Evolutionary conservation across 2,113 vertebrate species (phyloP).

Genomic region (Probosciger aterrimus): DNA sequence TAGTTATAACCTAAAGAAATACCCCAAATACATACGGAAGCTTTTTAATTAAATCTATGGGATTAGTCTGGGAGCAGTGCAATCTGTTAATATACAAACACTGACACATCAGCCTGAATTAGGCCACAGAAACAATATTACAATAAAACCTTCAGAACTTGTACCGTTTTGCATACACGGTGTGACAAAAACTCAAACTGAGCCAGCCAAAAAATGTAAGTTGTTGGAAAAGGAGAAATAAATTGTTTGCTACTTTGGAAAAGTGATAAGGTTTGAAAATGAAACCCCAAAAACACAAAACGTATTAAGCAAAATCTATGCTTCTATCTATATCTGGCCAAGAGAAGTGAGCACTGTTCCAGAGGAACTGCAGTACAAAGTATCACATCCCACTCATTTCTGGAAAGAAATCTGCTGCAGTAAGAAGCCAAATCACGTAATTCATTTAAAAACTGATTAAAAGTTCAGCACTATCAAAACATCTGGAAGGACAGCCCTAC

Average conservation of each 20-base stretch:
- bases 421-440: neutral
- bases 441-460: neutral
- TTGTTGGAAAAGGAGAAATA: constrained; percentile 56
- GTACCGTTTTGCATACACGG: too few relatives aligned
- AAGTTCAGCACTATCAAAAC: neutral
- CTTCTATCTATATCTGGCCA: constrained; percentile 34
- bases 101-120: neutral
- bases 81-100: neutral
- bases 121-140: neutral
- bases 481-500: neutral
- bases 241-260: constrained; percentile 37
- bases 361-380: constrained; percentile 47
- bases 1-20: neutral
- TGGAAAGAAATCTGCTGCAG: constrained; percentile 45
- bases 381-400: constrained; percentile 53
- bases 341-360: neutral
- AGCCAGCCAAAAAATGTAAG: constrained; percentile 28
- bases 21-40: neutral
- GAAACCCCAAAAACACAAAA: constrained; percentile 30
- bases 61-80: neutral
- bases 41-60: neutral
- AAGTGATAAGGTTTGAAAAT: constrained; percentile 39
- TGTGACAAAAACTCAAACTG: neutral
- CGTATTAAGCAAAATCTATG: constrained; percentile 31
- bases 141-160: neutral